phyloP scores from a whole-genome alignment of 2,113 vertebrate genomes.

The Piaya cayana region DNA sequence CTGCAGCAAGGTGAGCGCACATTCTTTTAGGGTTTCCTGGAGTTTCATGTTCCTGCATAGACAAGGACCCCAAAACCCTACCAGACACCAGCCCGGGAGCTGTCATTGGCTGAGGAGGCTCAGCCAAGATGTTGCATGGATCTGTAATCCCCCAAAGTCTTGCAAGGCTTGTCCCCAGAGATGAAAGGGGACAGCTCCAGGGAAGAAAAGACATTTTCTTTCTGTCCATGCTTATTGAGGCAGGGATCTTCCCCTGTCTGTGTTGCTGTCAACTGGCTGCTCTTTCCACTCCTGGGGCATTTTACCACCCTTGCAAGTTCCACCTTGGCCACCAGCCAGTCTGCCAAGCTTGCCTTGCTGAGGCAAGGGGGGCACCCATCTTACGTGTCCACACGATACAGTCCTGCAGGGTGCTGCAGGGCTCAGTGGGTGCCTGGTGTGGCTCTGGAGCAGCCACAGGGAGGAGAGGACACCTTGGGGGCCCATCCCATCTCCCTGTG shows the following conservation, averaged over 20 bases:
- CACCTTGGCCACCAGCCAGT: too few relatives aligned
- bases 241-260: too few relatives aligned
- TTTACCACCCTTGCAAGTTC: too few relatives aligned
- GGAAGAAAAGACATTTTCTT: too few relatives aligned
- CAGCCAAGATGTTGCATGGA: neutral
- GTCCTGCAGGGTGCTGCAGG: neutral
- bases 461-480: neutral
- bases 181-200: neutral
- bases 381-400: fast-evolving
- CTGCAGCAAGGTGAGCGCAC: neutral
- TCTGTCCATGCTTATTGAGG: too few relatives aligned
- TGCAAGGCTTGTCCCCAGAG: neutral
- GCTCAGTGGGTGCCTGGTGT: fast-evolving
- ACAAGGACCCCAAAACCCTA: neutral
- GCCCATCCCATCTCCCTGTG: neutral
- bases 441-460: neutral
- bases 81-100: neutral
- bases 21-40: neutral
- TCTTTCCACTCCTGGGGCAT: too few relatives aligned
- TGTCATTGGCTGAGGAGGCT: neutral
- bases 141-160: neutral
- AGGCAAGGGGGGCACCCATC: neutral
- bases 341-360: too few relatives aligned
- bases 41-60: too few relatives aligned
- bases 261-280: too few relatives aligned